Percentiles rank a stretch among this genome's conserved stretches.
These are phyloP conservation scores for Cyclophora albipunctata DNA, from an alignment of 2,888 invertebrate species.

Conservation along the genomic window DNA sequence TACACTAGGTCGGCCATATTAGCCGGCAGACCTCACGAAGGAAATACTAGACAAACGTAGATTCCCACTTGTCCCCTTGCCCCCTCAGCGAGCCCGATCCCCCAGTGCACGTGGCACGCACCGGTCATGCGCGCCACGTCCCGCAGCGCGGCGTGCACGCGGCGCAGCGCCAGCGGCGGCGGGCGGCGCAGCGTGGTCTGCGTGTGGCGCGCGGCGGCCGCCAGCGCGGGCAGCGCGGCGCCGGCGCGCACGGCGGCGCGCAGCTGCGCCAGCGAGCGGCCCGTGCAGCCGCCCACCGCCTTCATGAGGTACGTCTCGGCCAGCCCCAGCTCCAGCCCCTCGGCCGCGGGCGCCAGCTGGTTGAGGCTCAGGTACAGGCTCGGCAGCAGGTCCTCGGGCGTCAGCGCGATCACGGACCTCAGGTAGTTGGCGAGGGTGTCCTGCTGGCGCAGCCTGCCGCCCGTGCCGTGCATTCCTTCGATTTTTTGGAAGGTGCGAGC, in stretches of 20 bases:
- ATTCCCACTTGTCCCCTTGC: too few relatives aligned
- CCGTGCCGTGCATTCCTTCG: constrained; percentile 87
- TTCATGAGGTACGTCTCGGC: constrained; percentile 97
- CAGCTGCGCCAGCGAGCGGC: constrained; percentile 88
- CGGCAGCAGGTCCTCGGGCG: constrained; percentile 91
- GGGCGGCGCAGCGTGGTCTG: constrained; percentile 94
- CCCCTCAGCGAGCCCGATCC: too few relatives aligned
- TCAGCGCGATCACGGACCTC: constrained; percentile 88
- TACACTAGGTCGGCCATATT: too few relatives aligned
- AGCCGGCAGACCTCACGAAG: background rate
- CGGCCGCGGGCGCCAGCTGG: constrained; percentile 95
- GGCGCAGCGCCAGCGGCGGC: constrained; percentile 81
- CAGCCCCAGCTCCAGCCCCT: constrained; percentile 78
- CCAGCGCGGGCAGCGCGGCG: constrained; percentile 93
- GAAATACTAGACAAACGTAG: constrained; percentile 23
- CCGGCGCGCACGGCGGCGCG: constrained; percentile 81
- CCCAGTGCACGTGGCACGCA: constrained; percentile 29
- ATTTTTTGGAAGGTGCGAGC: constrained; percentile 93
- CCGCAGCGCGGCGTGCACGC: constrained; percentile 87
- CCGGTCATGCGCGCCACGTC: constrained; percentile 93
- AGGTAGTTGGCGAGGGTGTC: constrained; percentile 94
- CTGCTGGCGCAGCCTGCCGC: constrained; percentile 90
- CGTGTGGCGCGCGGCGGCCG: constrained; percentile 87
- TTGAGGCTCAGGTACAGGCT: constrained; percentile 97
- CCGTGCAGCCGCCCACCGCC: constrained; percentile 93